A percentile compares a stretch with the other conserved stretches of the same genome.
Evolutionary conservation across 2,113 vertebrate genomes (phyloP).

Genomic region (Megaceryle torquata): DNA sequence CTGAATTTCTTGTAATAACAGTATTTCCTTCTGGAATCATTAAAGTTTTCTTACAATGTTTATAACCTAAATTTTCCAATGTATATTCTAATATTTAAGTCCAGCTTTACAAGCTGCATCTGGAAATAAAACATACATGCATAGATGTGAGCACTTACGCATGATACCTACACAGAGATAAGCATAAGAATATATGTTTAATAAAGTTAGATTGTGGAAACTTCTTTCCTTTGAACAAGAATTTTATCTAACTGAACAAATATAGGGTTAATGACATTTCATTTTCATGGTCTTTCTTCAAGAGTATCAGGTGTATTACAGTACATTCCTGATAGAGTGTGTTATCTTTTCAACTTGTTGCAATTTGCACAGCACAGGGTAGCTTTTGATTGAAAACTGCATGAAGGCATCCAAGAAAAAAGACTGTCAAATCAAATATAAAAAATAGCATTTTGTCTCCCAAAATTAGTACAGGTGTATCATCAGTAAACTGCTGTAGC

Average conservation of each 20-base stretch:
- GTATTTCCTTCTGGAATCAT: not conserved
- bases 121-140: not conserved
- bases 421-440: not conserved
- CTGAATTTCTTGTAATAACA: not conserved
- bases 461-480: not conserved
- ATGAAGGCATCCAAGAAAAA: constrained; percentile 2
- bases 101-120: not conserved
- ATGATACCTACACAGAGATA: not conserved
- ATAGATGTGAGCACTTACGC: not conserved
- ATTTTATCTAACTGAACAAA: not conserved
- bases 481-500: not conserved
- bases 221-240: not conserved
- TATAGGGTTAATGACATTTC: not conserved
- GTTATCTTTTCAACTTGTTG: constrained; percentile 10
- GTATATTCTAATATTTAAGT: not conserved
- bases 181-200: not conserved
- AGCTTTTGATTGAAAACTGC: not conserved
- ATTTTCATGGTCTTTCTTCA: not conserved
- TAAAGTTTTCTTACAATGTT: not conserved
- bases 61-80: not conserved
- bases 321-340: not conserved
- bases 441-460: not conserved
- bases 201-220: not conserved
- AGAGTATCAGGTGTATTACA: not conserved
- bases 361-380: not conserved